Percentiles rank a stretch among this genome's conserved stretches.
Evolutionary conservation across 2,797 vertebrate genomes (phyloP).

Genomic region (Tadarida brasiliensis): DNA sequence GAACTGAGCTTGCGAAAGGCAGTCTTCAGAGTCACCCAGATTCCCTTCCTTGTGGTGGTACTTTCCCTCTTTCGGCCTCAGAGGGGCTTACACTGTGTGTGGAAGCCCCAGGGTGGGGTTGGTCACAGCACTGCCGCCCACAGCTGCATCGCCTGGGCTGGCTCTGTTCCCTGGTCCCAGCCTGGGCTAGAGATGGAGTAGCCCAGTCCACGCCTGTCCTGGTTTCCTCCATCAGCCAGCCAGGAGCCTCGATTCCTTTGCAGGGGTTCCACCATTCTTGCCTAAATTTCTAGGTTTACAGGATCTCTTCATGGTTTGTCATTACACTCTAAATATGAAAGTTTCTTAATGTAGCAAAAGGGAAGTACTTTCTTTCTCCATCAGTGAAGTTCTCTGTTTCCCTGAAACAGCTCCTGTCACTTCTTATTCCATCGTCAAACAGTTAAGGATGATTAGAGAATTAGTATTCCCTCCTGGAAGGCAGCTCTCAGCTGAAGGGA

Average conservation of each 20-base stretch:
- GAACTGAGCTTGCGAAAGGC: background rate
- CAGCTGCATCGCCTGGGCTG: background rate
- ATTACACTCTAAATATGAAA: background rate
- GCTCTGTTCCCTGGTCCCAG: background rate
- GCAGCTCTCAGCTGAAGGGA: background rate
- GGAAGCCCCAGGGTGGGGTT: background rate
- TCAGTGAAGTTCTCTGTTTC: constrained; percentile 44
- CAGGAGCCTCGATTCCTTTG: constrained; percentile 12
- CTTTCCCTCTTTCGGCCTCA: background rate
- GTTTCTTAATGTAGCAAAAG: background rate
- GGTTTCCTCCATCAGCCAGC: background rate
- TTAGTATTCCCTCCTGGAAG: background rate
- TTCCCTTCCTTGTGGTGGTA: background rate
- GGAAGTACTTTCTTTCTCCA: constrained; percentile 6
- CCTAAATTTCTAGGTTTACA: background rate
- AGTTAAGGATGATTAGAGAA: background rate
- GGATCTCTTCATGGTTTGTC: background rate
- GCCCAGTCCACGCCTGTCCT: background rate
- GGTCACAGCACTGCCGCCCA: background rate
- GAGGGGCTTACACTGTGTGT: too few species aligned
- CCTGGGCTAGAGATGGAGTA: background rate
- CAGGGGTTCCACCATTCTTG: background rate
- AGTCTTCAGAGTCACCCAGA: background rate
- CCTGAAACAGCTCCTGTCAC: background rate
- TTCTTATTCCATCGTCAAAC: background rate